Evolutionary conservation across 1,140 invertebrate genomes (phyloP), one percentile per base, ranked within the genome.

Genomic region (Pantala flavescens): DNA sequence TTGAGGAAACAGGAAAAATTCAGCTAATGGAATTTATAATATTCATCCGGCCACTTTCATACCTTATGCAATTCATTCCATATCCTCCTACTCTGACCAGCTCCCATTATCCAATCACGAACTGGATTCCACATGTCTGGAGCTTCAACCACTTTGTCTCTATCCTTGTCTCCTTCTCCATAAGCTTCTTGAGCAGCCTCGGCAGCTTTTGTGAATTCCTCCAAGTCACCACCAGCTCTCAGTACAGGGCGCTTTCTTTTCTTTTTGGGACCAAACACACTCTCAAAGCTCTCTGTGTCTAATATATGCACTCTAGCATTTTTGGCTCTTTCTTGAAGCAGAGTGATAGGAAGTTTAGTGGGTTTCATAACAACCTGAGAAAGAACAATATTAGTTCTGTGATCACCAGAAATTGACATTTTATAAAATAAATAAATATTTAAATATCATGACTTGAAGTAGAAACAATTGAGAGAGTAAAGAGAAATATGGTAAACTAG

Each of bases 51-150:
- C n/a, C n/a, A n/a, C n/a, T n/a, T 2, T 36, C 28, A 36, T 12
- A 99, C 97, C 88, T 99, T 99, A 81, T 99, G 98, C 10, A 99
- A 83, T 83, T 99, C 98, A 86, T 97, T 98, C 98, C 98, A 99
- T 80, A 99, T 98, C 78, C 98, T 87, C 85, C 90, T 97, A 79
- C 96, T 98, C 81, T 97, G 95, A 5, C 98, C 98, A 42, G 95
- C 94, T 72, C 86, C 89, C 89, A 96, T 96, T 5, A 96, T 88
- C 91, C 93, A 94, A 79, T 93, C 91, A 75, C 93, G 87, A 63
- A 88, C 88, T 0, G 88, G 85, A 78, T 91, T 89, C 75, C 89
- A 82, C 23, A 77, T 85, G 82, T 98, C 94, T 80, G 97, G 90
- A 73, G 87, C 86, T 0, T 94, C 85, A 72, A 97, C 84, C 84